These are phyloP conservation scores for Eptesicus fuscus DNA, from an alignment of 2,113 vertebrate species.

Conservation along the genomic window DNA sequence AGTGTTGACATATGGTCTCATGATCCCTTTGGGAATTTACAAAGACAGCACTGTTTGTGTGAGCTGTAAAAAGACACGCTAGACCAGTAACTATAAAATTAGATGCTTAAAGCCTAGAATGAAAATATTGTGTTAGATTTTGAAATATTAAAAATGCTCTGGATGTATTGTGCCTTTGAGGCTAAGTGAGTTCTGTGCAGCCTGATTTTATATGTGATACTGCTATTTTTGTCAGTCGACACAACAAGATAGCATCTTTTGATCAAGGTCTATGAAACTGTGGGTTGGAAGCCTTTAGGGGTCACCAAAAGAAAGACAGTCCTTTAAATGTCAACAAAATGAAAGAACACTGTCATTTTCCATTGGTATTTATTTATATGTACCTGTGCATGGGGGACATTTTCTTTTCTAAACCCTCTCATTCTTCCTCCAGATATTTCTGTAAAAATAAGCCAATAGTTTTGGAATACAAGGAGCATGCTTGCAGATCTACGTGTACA, in stretches of 20 bases:
- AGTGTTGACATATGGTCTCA: not conserved
- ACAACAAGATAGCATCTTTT: slow-evolving; percentile 49
- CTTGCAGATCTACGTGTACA: slow-evolving; percentile 4
- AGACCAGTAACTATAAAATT: slow-evolving; percentile 1
- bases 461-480: not conserved
- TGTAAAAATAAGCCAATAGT: slow-evolving; percentile 34
- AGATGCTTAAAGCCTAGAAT: not conserved
- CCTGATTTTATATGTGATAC: slow-evolving; percentile 47
- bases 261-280: slow-evolving; percentile 42
- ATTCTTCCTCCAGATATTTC: slow-evolving; percentile 46
- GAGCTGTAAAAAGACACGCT: not conserved
- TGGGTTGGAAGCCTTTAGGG: slow-evolving; percentile 44
- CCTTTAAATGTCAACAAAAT: slow-evolving; percentile 62
- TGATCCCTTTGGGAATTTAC: not conserved
- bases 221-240: slow-evolving; percentile 24
- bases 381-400: slow-evolving; percentile 19
- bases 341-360: slow-evolving; percentile 55
- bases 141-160: slow-evolving; percentile 60
- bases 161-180: slow-evolving; percentile 47
- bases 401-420: slow-evolving; percentile 57
- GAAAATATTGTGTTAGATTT: slow-evolving; percentile 54
- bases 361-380: slow-evolving; percentile 42
- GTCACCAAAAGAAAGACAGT: slow-evolving; percentile 52
- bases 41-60: not conserved
- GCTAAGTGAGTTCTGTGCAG: not conserved